A percentile compares a stretch with the other conserved stretches of the same genome.
These are phyloP conservation scores for Nephrotoma guestfalica DNA, from an alignment of 2,888 invertebrate species.

Conservation along the genomic window DNA sequence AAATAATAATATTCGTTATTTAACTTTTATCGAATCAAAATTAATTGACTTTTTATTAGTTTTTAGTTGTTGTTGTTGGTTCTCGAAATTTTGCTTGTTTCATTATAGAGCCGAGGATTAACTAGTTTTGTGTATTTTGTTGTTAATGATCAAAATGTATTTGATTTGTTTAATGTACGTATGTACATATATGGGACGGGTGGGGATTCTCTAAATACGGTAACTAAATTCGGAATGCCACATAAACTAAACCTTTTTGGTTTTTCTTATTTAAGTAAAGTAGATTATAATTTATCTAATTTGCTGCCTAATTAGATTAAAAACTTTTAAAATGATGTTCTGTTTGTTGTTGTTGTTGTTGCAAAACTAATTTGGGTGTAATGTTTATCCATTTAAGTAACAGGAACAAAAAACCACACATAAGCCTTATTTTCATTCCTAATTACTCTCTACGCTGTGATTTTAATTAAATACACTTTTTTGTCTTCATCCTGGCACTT, in stretches of 20 bases:
- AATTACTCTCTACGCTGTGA: neutral
- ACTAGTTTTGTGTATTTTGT: neutral
- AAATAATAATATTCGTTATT: neutral
- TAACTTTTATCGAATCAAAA: neutral
- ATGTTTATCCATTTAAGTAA: neutral
- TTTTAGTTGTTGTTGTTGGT: neutral
- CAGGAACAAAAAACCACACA: neutral
- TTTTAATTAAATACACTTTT: neutral
- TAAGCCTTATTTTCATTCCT: neutral
- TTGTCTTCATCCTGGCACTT: neutral
- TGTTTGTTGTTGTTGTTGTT: neutral
- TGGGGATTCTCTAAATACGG: neutral
- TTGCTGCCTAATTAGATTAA: neutral
- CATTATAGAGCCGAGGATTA: neutral
- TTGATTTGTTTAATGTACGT: neutral
- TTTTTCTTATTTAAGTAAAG: neutral
- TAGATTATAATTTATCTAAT: neutral
- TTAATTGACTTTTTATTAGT: neutral
- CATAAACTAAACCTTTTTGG: neutral
- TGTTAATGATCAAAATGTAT: neutral
- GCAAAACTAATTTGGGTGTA: neutral
- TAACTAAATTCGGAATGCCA: neutral
- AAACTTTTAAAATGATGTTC: neutral
- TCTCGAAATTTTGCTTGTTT: neutral
- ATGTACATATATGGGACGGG: neutral